Percentiles rank a stretch among this genome's conserved stretches.
Evolutionary conservation across 2,888 invertebrate genomes (phyloP).

Genomic region (Rhogogaster chlorosoma): DNA sequence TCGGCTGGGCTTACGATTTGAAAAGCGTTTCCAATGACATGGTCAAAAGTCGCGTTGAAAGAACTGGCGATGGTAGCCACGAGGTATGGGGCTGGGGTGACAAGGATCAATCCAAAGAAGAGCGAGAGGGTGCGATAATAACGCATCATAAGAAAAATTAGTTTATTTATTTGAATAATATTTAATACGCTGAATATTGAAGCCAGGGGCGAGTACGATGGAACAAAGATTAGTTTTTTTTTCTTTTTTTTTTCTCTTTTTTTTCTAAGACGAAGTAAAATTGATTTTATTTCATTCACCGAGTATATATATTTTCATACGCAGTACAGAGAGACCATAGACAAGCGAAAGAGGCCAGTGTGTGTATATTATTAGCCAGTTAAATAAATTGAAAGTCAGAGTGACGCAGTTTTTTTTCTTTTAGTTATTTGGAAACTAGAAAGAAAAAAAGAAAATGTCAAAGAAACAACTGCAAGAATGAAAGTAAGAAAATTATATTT

Average conservation of each 20-base stretch:
- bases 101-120: conserved; percentile 74
- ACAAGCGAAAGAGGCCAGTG: not conserved
- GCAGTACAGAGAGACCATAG: not conserved
- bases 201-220: not conserved
- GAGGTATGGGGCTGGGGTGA: conserved; percentile 85
- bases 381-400: not conserved
- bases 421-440: not conserved
- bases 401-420: not conserved
- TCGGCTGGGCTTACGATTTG: conserved; percentile 94
- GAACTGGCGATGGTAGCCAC: conserved; percentile 88
- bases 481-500: not conserved
- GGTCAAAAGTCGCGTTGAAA: conserved; percentile 84
- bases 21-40: conserved; percentile 88
- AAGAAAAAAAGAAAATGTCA: not conserved
- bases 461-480: not conserved
- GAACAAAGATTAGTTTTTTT: not conserved
- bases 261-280: not conserved
- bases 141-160: conserved; percentile 58
- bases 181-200: not conserved
- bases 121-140: conserved; percentile 64
- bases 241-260: no score
- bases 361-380: not conserved
- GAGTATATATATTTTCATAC: not conserved
- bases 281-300: not conserved
- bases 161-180: not conserved